phyloP scores from a whole-genome alignment of 2,797 vertebrate genomes.

The Microctenopoma lineatum region DNA sequence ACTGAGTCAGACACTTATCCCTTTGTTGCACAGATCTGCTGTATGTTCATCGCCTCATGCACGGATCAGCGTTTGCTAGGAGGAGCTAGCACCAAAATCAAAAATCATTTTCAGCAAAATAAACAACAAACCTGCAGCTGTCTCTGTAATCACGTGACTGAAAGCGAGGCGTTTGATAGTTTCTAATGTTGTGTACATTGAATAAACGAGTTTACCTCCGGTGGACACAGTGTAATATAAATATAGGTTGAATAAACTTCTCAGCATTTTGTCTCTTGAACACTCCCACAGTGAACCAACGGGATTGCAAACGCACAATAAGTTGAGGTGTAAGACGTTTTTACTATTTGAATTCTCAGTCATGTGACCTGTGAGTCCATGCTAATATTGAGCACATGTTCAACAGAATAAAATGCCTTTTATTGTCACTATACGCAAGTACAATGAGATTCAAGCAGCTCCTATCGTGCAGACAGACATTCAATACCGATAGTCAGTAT shows the following conservation, averaged over 20 bases:
- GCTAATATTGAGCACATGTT: too few relatives aligned
- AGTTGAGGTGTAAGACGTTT: background rate
- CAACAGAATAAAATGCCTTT: too few relatives aligned
- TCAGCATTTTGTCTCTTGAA: slow-evolving; percentile 62
- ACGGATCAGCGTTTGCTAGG: slow-evolving; percentile 55
- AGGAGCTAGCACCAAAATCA: slow-evolving; percentile 22
- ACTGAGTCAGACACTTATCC: fast-evolving
- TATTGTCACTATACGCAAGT: too few relatives aligned
- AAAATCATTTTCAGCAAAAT: slow-evolving; percentile 29
- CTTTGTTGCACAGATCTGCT: slow-evolving; percentile 51
- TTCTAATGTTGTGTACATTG: too few relatives aligned
- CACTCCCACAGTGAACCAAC: slow-evolving; percentile 32
- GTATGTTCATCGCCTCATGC: slow-evolving; percentile 46
- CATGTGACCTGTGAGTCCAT: too few relatives aligned
- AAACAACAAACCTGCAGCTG: slow-evolving; percentile 17
- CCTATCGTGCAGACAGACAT: too few relatives aligned
- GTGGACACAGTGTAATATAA: background rate
- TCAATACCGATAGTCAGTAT: too few relatives aligned
- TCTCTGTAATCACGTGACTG: background rate
- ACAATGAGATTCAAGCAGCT: too few relatives aligned
- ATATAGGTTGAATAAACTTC: slow-evolving; percentile 69
- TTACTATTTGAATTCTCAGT: background rate
- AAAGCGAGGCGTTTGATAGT: background rate
- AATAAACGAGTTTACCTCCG: background rate
- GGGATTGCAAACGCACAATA: background rate